Evolutionary conservation across 2,888 invertebrate species (phyloP).

Genomic region (Tanypteryx hageni): DNA sequence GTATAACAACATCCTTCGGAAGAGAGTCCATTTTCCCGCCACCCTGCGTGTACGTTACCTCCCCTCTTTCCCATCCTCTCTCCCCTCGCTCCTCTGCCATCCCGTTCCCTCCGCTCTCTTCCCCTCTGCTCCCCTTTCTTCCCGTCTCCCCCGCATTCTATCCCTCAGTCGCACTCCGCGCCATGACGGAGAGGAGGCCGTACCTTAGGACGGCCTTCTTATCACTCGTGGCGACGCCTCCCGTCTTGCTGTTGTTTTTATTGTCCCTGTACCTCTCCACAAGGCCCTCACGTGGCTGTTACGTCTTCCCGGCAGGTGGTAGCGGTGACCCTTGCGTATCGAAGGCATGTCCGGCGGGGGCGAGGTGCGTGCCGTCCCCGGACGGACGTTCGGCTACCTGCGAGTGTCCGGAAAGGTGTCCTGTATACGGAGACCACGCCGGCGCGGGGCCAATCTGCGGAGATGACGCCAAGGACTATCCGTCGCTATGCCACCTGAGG

Average conservation of each 20-base stretch:
- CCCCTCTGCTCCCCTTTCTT: constrained; percentile 61
- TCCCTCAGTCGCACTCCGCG: constrained; percentile 52
- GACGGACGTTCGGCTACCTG: constrained; percentile 87
- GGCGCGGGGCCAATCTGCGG: constrained; percentile 89
- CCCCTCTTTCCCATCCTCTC: constrained; percentile 56
- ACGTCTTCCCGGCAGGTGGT: constrained; percentile 79
- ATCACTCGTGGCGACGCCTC: background rate
- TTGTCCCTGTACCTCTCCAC: background rate
- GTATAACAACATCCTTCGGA: background rate
- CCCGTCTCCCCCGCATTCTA: background rate
- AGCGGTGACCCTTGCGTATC: constrained; percentile 85
- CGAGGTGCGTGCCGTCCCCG: constrained; percentile 80
- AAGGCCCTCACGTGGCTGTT: constrained; percentile 73
- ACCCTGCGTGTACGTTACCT: background rate
- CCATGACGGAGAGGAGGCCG: constrained; percentile 48
- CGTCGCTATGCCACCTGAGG: constrained; percentile 90
- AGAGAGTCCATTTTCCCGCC: background rate
- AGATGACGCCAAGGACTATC: constrained; percentile 89
- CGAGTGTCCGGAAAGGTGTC: constrained; percentile 87
- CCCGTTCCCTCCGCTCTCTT: constrained; percentile 67
- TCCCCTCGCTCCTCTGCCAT: constrained; percentile 65
- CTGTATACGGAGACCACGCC: constrained; percentile 89
- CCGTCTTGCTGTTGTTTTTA: background rate
- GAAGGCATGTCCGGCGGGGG: constrained; percentile 83
- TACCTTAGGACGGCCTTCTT: constrained; percentile 4